Percentiles rank a stretch among this genome's conserved stretches.
Conservation (phyloP, 2,113 vertebrate genomes). For the Glareola pratincola region DNA sequence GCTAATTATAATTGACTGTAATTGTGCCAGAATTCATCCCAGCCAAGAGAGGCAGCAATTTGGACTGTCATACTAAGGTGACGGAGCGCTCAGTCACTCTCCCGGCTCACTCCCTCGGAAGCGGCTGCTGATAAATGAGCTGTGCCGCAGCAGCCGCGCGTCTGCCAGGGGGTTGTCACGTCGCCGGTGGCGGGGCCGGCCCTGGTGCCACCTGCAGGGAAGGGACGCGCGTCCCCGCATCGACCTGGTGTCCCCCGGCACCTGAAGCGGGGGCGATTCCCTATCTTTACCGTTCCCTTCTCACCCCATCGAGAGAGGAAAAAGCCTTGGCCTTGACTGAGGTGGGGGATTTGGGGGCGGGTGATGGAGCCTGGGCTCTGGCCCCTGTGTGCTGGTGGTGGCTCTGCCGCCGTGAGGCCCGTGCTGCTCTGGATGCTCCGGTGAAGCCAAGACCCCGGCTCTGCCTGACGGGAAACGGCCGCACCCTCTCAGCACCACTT, state of each 20-base stretch:
- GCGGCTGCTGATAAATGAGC: background rate
- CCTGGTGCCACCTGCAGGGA: background rate
- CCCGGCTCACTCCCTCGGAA: background rate
- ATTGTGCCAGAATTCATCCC: background rate
- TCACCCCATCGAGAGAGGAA: background rate
- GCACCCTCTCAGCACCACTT: fast-evolving
- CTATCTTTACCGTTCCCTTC: background rate
- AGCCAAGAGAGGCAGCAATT: background rate
- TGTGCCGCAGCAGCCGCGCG: background rate
- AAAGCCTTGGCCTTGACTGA: fast-evolving
- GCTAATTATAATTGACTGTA: background rate
- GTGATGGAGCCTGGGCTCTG: background rate
- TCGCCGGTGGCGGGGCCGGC: background rate
- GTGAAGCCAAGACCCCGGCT: background rate
- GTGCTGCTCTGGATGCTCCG: background rate
- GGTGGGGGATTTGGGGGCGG: background rate
- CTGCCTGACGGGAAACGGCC: background rate
- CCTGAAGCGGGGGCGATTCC: fast-evolving
- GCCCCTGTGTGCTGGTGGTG: fast-evolving
- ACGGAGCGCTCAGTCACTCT: background rate
- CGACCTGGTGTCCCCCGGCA: background rate
- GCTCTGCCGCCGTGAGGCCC: background rate
- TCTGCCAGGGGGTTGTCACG: background rate
- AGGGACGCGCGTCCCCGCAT: fast-evolving
- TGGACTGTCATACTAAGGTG: background rate